Conservation (phyloP, 1,140 invertebrate species). For the Oppia nitens region DNA sequence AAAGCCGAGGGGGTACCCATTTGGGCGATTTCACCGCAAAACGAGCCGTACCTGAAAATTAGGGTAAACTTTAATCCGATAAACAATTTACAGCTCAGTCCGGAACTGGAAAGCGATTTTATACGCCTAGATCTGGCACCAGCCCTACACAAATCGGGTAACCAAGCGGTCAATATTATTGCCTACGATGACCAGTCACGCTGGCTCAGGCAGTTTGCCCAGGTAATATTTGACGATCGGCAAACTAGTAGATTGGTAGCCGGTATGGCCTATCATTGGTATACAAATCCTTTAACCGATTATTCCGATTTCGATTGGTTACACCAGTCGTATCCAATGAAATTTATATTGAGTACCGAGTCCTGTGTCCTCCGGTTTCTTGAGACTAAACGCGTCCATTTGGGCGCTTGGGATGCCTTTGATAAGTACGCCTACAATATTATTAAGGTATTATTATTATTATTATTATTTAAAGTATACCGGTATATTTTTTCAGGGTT, state of each 20-base stretch:
- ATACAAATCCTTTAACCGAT: constrained; percentile 31
- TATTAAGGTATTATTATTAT: constrained; percentile 20
- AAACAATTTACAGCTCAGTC: constrained; percentile 55
- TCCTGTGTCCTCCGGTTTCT: too few species aligned
- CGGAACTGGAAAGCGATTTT: constrained; percentile 41
- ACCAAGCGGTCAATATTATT: constrained; percentile 39
- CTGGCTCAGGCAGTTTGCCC: constrained; percentile 41
- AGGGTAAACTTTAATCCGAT: constrained; percentile 36
- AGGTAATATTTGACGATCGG: constrained; percentile 30
- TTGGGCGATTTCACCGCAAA: constrained; percentile 45
- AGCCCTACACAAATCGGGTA: constrained; percentile 38
- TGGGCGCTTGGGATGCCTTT: constrained; percentile 14
- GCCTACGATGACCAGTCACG: constrained; percentile 52
- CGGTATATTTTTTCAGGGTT: too few species aligned
- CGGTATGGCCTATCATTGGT: constrained; percentile 71
- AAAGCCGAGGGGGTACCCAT: constrained; percentile 34
- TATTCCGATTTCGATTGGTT: constrained; percentile 30
- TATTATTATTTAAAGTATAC: too few species aligned
- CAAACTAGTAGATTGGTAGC: constrained; percentile 47
- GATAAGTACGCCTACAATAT: constrained; percentile 17
- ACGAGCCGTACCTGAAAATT: constrained; percentile 37
- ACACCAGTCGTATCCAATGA: constrained; percentile 34
- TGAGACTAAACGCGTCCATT: constrained; percentile 11
- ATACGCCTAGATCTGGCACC: constrained; percentile 47
- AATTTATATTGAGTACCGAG: constrained; percentile 36